phyloP scores from a whole-genome alignment of 2,888 invertebrate species.

The Lepeophtheirus nordmannii region DNA sequence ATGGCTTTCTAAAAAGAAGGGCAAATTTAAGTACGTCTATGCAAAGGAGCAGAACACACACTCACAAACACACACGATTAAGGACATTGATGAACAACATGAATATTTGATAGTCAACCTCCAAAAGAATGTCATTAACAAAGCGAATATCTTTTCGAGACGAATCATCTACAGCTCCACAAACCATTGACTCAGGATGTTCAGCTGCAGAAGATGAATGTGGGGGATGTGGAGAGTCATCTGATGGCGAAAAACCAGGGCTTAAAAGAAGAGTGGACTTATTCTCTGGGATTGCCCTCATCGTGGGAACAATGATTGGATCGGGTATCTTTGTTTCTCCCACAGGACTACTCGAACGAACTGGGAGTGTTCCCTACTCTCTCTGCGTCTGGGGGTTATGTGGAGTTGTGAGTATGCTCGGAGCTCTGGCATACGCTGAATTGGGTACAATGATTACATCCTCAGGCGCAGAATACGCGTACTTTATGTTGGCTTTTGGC shows the following conservation, averaged over 20 bases:
- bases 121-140: not conserved
- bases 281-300: slow-evolving; percentile 96
- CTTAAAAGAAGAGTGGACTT: slow-evolving; percentile 98
- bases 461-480: slow-evolving; percentile 86
- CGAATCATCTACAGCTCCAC: not conserved
- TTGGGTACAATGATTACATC: slow-evolving; percentile 88
- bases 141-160: slow-evolving; percentile 6
- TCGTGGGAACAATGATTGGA: slow-evolving; percentile 95
- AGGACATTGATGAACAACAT: too few species aligned
- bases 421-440: slow-evolving; percentile 83
- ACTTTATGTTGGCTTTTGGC: slow-evolving; percentile 88
- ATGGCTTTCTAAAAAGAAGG: too few species aligned
- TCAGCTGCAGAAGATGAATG: not conserved
- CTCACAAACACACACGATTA: too few species aligned
- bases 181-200: not conserved
- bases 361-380: slow-evolving; percentile 73
- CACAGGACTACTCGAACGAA: slow-evolving; percentile 58
- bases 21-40: too few species aligned
- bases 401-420: slow-evolving; percentile 73
- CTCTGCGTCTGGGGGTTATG: slow-evolving; percentile 88
- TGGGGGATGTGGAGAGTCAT: not conserved
- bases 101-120: too few species aligned
- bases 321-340: slow-evolving; percentile 98
- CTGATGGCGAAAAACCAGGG: slow-evolving; percentile 32
- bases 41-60: too few species aligned